These are phyloP conservation scores for Trichoplusia ni DNA, from an alignment of 1,140 invertebrate genomes.

Conservation along the genomic window DNA sequence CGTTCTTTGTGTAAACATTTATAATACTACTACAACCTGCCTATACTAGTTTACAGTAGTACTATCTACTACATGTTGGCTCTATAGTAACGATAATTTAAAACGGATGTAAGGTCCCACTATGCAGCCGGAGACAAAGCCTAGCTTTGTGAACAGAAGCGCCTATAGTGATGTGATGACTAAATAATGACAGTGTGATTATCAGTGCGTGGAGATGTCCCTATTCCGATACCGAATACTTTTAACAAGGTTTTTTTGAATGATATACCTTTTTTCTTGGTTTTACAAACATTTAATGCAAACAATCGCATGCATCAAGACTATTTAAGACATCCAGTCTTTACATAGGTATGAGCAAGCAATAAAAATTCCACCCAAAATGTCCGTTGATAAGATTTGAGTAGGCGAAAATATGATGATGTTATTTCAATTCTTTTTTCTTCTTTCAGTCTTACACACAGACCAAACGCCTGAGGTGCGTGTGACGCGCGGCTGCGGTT, in stretches of 20 bases:
- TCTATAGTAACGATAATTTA: too few relatives aligned
- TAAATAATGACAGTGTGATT: constrained; percentile 22
- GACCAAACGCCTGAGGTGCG: constrained; percentile 59
- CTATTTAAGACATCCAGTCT: too few relatives aligned
- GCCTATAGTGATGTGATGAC: constrained; percentile 10
- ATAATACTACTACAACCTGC: too few relatives aligned
- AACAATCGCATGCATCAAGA: too few relatives aligned
- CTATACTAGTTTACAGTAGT: too few relatives aligned
- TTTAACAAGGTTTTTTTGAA: neutral
- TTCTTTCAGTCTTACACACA: constrained; percentile 53
- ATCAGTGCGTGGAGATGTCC: constrained; percentile 38
- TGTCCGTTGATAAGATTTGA: neutral
- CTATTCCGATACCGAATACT: constrained; percentile 19
- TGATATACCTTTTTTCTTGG: too few relatives aligned
- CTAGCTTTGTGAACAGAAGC: constrained; percentile 3
- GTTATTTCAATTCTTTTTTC: neutral
- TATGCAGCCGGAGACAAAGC: neutral
- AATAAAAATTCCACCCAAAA: too few relatives aligned
- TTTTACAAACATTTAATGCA: too few relatives aligned
- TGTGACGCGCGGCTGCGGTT: constrained; percentile 78
- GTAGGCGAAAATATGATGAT: too few relatives aligned
- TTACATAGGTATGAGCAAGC: too few relatives aligned
- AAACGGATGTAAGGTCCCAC: neutral
- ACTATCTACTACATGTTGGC: too few relatives aligned
- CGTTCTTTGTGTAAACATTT: too few relatives aligned